A percentile compares a stretch with the other conserved stretches of the same genome.
phyloP scores from a whole-genome alignment of 2,113 vertebrate species.

The Lasiurus cinereus region DNA sequence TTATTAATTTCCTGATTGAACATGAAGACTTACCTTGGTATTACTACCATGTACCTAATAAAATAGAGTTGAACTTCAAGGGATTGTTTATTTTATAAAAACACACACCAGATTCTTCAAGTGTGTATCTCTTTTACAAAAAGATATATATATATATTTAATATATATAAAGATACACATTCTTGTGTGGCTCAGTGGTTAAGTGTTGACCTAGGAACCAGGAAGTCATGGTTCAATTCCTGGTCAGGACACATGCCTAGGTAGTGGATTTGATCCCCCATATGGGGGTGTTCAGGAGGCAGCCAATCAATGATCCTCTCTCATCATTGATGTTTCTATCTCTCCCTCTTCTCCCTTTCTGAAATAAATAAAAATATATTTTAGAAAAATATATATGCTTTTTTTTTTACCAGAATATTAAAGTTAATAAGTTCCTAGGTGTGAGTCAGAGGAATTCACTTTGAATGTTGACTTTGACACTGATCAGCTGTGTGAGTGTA shows the following conservation, averaged over 20 bases:
- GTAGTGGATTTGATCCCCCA: too few species aligned
- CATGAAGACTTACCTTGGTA: not conserved
- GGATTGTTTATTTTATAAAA: conserved; percentile 5
- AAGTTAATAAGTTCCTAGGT: not conserved
- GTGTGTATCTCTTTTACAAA: not conserved
- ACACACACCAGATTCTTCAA: not conserved
- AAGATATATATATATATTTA: not conserved
- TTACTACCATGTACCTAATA: not conserved
- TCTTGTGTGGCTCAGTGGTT: not conserved
- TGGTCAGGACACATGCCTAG: too few species aligned
- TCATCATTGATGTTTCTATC: too few species aligned
- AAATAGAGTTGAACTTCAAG: conserved; percentile 12
- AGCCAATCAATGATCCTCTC: too few species aligned
- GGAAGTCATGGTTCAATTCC: too few species aligned
- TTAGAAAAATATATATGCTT: not conserved
- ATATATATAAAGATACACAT: not conserved
- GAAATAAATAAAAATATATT: too few species aligned
- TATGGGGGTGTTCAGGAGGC: too few species aligned
- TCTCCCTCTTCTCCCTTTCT: too few species aligned
- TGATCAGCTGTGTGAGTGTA: not conserved
- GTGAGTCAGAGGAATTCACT: conserved; percentile 9
- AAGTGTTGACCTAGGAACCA: too few species aligned
- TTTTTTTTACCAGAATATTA: not conserved
- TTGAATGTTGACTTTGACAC: not conserved
- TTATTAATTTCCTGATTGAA: not conserved